Evolutionary conservation across 2,888 invertebrate species (phyloP).

Genomic region (Drosophila yooni): DNA sequence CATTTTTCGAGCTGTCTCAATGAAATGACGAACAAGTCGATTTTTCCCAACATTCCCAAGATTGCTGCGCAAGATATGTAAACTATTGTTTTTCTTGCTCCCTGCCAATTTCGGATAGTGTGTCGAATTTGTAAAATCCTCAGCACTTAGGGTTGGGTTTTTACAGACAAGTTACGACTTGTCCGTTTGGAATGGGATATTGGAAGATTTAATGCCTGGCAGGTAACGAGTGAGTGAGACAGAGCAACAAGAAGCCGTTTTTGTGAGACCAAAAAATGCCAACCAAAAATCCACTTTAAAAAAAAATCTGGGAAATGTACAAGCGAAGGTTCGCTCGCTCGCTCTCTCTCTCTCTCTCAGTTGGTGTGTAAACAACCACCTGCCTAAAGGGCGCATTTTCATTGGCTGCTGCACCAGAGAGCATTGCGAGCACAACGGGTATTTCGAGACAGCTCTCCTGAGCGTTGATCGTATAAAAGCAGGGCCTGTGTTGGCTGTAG

Average conservation of each 20-base stretch:
- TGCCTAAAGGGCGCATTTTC: slow-evolving; percentile 56
- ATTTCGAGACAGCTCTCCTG: slow-evolving; percentile 16
- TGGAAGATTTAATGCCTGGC: slow-evolving; percentile 41
- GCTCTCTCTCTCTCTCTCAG: slow-evolving; percentile 18
- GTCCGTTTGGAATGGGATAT: slow-evolving; percentile 51
- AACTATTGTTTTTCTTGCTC: slow-evolving; percentile 49
- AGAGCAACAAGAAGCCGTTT: slow-evolving; percentile 35
- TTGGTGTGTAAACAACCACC: slow-evolving; percentile 66
- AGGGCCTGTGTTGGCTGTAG: slow-evolving; percentile 26
- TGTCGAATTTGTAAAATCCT: slow-evolving; percentile 75
- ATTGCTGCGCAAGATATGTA: slow-evolving; percentile 59
- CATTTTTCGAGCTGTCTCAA: slow-evolving; percentile 53
- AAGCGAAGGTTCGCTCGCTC: slow-evolving; percentile 6
- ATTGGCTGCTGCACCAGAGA: slow-evolving; percentile 58
- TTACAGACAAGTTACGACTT: slow-evolving; percentile 69
- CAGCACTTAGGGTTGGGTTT: slow-evolving; percentile 49
- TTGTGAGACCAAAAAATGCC: slow-evolving; percentile 36
- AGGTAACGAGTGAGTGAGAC: slow-evolving; percentile 62
- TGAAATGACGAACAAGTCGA: slow-evolving; percentile 68
- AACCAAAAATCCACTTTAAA: slow-evolving; percentile 50
- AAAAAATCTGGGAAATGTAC: slow-evolving; percentile 40
- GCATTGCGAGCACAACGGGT: slow-evolving; percentile 15
- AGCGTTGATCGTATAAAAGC: slow-evolving; percentile 70
- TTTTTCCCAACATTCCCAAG: slow-evolving; percentile 53
- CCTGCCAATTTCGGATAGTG: slow-evolving; percentile 58